Evolutionary conservation across 2,797 vertebrate species (phyloP).

Genomic region (Apogon talboti): DNA sequence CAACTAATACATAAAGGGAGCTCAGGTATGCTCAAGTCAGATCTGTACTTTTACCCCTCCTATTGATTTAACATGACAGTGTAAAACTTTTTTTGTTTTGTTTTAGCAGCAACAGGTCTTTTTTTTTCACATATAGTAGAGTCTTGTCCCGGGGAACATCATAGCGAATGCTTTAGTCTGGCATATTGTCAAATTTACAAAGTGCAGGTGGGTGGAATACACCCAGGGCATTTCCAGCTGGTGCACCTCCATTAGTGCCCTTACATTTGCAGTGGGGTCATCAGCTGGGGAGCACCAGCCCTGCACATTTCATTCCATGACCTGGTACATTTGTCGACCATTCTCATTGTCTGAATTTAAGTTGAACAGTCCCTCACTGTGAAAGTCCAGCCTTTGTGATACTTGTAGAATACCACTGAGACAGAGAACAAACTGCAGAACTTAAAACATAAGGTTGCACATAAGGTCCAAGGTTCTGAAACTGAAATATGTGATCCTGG

Average conservation of each 20-base stretch:
- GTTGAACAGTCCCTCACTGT: neutral
- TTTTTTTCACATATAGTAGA: neutral
- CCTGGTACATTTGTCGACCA: conserved; percentile 17
- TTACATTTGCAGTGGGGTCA: conserved; percentile 63
- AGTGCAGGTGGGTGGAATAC: conserved; percentile 50
- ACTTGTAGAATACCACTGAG: neutral
- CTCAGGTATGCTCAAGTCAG: neutral
- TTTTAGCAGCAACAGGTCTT: neutral
- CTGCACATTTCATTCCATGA: conserved; percentile 25
- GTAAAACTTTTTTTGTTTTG: conserved; percentile 11
- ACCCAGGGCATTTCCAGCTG: conserved; percentile 37
- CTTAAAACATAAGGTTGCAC: neutral
- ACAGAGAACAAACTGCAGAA: neutral
- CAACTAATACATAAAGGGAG: conserved; percentile 12
- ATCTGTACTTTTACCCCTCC: neutral
- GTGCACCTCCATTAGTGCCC: conserved; percentile 75
- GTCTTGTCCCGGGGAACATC: conserved; percentile 24
- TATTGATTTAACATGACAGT: conserved; percentile 22
- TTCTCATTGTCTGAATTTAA: conserved; percentile 15
- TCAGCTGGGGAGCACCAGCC: conserved; percentile 48
- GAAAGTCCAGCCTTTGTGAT: conserved; percentile 1
- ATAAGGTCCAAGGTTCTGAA: too few relatives aligned
- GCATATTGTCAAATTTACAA: conserved; percentile 30
- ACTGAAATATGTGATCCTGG: too few relatives aligned
- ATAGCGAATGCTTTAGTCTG: conserved; percentile 30